Evolutionary conservation across 2,797 vertebrate genomes (phyloP), one percentile per base, ranked within the genome.

Genomic region (Clamator glandarius): DNA sequence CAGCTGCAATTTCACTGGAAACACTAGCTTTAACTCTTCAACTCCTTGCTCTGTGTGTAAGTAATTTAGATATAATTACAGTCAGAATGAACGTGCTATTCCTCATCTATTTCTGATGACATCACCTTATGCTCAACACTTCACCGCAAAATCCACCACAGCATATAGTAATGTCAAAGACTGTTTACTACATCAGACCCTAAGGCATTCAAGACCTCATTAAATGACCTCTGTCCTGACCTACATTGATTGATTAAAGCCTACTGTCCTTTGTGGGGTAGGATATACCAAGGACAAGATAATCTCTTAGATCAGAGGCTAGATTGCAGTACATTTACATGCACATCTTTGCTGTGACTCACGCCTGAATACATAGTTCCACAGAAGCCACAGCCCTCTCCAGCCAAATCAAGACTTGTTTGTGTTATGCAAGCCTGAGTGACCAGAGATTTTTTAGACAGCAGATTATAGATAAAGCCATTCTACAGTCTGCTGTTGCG

Each of bases 291-390:
- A 78, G 31, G 58, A 79, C 46, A 86, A 92, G 70, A 69, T 67
- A 84, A 76, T 69, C 42, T 87, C 54, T 80, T 44, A 63, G 18
- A 73, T 59, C 8, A 2, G 59, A 84, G 67, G 73, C 95, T 76
- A 55, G 83, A 70, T 73, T 91, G 70, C 77, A 73, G 24, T 41
- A 73, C 8, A 16, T 19, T 52, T 94, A 26, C 23, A 20, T 23
- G 36, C 39, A 62, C 80, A 73, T 73, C 83, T 76, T 91, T 46
- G 23, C 21, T 59, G 51, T 95, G 91, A 91, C 36, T 92, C 91
- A 95, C 26, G 19, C 26, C n/a, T 55, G 15, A 26, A 19, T 42
- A 25, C 35, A 33, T 5, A 50, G 15, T 44, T 63, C 51, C 19
- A 41, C 0, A 31, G 63, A 48, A 87, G 74, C 74, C 90, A 91